A percentile compares a stretch with the other conserved stretches of the same genome.
These are phyloP conservation scores for Pseudobourletiella spinata DNA, from an alignment of 1,140 invertebrate species.

Conservation along the genomic window DNA sequence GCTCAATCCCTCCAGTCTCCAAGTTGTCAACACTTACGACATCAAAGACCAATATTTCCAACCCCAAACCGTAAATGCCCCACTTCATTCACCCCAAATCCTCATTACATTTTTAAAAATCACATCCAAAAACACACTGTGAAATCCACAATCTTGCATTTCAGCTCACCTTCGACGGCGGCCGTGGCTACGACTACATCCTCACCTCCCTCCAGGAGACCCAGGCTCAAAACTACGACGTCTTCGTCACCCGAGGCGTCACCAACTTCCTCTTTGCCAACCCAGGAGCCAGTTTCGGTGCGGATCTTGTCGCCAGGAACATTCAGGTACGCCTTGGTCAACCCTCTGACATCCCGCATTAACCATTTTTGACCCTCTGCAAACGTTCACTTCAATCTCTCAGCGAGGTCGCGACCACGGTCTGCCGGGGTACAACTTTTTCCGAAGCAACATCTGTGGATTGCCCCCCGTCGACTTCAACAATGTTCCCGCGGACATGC, in stretches of 20 bases:
- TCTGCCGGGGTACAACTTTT: constrained; percentile 49
- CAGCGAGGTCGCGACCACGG: constrained; percentile 56
- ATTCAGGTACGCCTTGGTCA: constrained; percentile 20
- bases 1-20: background rate
- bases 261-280: constrained; percentile 84
- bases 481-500: background rate
- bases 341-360: background rate
- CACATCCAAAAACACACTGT: background rate
- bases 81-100: background rate
- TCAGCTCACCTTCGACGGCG: no score
- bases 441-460: constrained; percentile 48
- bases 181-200: constrained; percentile 64
- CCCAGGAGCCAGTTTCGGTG: constrained; percentile 60
- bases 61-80: constrained; percentile 9
- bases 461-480: constrained; percentile 33
- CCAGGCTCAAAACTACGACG: constrained; percentile 87
- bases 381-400: background rate
- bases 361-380: background rate
- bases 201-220: constrained; percentile 74
- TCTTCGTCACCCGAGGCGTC: constrained; percentile 84
- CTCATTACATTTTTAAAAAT: background rate
- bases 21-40: constrained; percentile 6
- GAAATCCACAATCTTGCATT: no score
- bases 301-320: constrained; percentile 70
- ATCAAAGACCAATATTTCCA: constrained; percentile 20